A percentile compares a stretch with the other conserved stretches of the same genome.
phyloP scores from a whole-genome alignment of 2,888 invertebrate species.

The Seira sanloemensis region DNA sequence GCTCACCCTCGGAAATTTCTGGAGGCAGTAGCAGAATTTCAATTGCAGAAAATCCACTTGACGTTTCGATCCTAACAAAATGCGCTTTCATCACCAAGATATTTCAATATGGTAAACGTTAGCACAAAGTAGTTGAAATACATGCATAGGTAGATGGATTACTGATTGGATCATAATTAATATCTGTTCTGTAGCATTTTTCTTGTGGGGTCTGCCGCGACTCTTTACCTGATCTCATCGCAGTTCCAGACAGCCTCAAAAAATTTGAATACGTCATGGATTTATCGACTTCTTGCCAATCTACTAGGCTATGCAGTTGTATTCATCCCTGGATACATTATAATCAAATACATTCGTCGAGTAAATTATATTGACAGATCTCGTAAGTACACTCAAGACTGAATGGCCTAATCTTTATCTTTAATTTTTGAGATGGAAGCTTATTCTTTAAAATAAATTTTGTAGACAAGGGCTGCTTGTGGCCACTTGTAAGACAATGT shows the following conservation, averaged over 20 bases:
- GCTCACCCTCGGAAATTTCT: background rate
- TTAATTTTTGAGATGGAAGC: background rate
- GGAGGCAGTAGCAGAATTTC: too few relatives aligned
- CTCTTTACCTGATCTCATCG: conserved; percentile 77
- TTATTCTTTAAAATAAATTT: conserved; percentile 18
- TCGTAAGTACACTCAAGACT: conserved; percentile 77
- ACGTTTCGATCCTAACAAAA: too few relatives aligned
- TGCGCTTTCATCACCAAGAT: conserved; percentile 65
- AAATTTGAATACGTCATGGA: conserved; percentile 79
- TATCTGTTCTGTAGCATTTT: conserved; percentile 76
- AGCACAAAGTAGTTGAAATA: background rate
- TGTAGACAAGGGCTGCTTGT: conserved; percentile 70
- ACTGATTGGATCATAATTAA: conserved; percentile 62
- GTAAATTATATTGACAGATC: conserved; percentile 88
- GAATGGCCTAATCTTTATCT: background rate
- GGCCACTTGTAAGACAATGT: conserved; percentile 70
- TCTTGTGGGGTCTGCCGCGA: conserved; percentile 76
- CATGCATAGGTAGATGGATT: background rate
- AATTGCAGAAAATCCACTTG: too few relatives aligned
- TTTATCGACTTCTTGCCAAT: conserved; percentile 86
- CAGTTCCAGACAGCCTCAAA: conserved; percentile 75
- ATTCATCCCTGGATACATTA: conserved; percentile 88
- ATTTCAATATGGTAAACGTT: conserved; percentile 61
- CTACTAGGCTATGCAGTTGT: conserved; percentile 92
- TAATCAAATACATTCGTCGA: conserved; percentile 87